Percentiles rank a stretch among this genome's conserved stretches.
Conservation (phyloP, 2,113 vertebrate species). For the Trematocara zebra region DNA sequence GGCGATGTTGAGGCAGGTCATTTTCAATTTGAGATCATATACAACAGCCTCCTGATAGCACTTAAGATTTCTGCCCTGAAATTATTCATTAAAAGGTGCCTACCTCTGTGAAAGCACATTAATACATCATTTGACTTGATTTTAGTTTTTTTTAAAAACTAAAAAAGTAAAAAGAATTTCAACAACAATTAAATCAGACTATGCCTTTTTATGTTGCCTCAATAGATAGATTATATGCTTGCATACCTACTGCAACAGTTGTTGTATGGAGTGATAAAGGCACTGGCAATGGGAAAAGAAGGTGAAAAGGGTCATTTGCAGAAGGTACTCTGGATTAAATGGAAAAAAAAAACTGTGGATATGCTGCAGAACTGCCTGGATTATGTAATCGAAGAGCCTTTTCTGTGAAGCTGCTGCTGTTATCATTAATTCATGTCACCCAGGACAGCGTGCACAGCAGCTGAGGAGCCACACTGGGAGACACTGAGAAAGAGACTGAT, state of each 20-base stretch:
- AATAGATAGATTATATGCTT: neutral
- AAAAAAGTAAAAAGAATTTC: neutral
- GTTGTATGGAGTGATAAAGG: neutral
- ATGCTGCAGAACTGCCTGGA: slow-evolving; percentile 30
- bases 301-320: slow-evolving; percentile 5
- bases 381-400: slow-evolving; percentile 54
- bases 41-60: slow-evolving; percentile 1
- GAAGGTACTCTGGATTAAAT: neutral
- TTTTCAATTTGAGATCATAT: slow-evolving; percentile 27
- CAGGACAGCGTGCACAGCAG: slow-evolving; percentile 43
- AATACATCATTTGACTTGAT: neutral
- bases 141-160: neutral
- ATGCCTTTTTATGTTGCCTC: neutral
- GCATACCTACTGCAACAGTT: neutral
- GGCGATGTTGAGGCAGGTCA: neutral
- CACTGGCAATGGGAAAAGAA: neutral
- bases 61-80: slow-evolving; percentile 14
- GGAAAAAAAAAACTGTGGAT: slow-evolving; percentile 11
- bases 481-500: slow-evolving; percentile 38
- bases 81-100: slow-evolving; percentile 16
- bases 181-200: neutral
- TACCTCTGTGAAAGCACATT: neutral
- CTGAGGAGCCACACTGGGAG: slow-evolving; percentile 43
- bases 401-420: slow-evolving; percentile 51
- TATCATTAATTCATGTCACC: slow-evolving; percentile 74